Evolutionary conservation across 1,140 invertebrate species (phyloP).

Genomic region (Drosophila subpulchrella): DNA sequence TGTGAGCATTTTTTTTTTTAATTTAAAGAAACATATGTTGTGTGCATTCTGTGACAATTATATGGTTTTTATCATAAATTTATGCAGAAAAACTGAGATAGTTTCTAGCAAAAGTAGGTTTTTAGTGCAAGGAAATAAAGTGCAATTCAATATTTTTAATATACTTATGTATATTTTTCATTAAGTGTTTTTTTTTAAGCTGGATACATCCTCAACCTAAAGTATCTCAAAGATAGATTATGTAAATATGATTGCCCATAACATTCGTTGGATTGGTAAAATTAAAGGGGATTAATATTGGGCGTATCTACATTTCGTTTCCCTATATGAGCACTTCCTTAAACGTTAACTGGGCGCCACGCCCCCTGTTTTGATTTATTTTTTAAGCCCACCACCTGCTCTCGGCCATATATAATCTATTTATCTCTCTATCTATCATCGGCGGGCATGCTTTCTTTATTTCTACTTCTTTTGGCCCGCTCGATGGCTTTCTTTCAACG

Average conservation of each 20-base stretch:
- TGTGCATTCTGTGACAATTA: slow-evolving; percentile 5
- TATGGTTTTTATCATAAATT: not conserved
- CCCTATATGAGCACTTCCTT: slow-evolving; percentile 28
- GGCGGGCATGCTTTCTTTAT: slow-evolving; percentile 26
- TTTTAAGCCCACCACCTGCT: slow-evolving; percentile 25
- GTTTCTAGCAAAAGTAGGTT: not conserved
- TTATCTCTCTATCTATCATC: slow-evolving; percentile 27
- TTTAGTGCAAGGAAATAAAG: not conserved
- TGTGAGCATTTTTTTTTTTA: slow-evolving; percentile 14
- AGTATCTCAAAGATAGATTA: not conserved
- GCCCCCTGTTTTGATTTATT: slow-evolving; percentile 14
- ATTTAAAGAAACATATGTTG: slow-evolving; percentile 17
- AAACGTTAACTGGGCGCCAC: slow-evolving; percentile 42
- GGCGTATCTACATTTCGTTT: not conserved
- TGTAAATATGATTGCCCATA: no score
- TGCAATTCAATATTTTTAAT: not conserved
- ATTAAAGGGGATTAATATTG: not conserved
- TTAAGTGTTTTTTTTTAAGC: not conserved
- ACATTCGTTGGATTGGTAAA: not conserved
- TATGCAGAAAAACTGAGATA: not conserved
- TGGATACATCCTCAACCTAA: no score
- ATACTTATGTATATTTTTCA: not conserved
- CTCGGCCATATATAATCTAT: slow-evolving; percentile 25
- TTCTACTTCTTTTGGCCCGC: slow-evolving; percentile 16
- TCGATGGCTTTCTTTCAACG: slow-evolving; percentile 30